phyloP scores from a whole-genome alignment of 1,140 invertebrate genomes.

The Ladona fulva region DNA sequence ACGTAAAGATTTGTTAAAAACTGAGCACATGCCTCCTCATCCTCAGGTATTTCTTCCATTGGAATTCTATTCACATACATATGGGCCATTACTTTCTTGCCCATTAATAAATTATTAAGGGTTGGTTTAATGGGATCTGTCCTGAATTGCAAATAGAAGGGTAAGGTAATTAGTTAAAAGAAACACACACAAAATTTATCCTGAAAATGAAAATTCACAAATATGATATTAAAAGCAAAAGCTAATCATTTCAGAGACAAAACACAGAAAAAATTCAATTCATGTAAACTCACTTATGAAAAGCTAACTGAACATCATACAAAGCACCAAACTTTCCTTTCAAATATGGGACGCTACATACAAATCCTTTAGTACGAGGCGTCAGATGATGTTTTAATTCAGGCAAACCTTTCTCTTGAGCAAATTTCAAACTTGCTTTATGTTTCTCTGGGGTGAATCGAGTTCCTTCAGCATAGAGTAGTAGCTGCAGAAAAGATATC shows the following conservation, averaged over 20 bases:
- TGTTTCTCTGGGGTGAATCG: slow-evolving; percentile 83
- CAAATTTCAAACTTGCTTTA: slow-evolving; percentile 77
- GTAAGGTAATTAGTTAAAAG: too few species aligned
- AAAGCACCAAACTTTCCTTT: slow-evolving; percentile 69
- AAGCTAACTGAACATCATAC: slow-evolving; percentile 75
- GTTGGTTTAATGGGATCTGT: slow-evolving; percentile 52
- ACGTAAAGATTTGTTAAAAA: slow-evolving; percentile 76
- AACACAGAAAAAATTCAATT: background rate
- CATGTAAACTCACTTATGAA: slow-evolving; percentile 46
- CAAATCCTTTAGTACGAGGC: slow-evolving; percentile 89
- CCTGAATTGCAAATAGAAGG: slow-evolving; percentile 19
- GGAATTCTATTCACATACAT: slow-evolving; percentile 75
- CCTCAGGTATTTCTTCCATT: slow-evolving; percentile 66
- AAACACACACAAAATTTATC: too few species aligned
- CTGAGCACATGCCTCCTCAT: slow-evolving; percentile 63
- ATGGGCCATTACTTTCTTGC: slow-evolving; percentile 62
- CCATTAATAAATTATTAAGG: slow-evolving; percentile 71
- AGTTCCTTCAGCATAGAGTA: slow-evolving; percentile 92
- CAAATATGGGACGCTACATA: slow-evolving; percentile 59
- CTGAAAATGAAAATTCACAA: background rate
- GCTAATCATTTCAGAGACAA: background rate
- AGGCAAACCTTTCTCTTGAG: slow-evolving; percentile 73
- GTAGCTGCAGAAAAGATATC: slow-evolving; percentile 48
- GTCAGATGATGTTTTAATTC: slow-evolving; percentile 81
- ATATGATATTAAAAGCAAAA: background rate